These are phyloP conservation scores for Nymphalis c-album DNA, from an alignment of 2,888 invertebrate genomes.

Conservation along the genomic window DNA sequence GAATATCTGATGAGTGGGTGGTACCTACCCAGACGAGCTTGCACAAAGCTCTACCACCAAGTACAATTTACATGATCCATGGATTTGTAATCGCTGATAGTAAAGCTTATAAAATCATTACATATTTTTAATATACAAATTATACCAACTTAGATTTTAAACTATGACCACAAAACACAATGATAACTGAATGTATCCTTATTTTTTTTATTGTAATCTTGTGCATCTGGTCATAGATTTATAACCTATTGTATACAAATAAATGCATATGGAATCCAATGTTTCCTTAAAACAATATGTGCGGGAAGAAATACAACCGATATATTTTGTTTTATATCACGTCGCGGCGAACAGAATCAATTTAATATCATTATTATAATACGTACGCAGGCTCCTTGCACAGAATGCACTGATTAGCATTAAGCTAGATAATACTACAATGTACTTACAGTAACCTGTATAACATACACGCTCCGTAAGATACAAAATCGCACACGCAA, in stretches of 20 bases:
- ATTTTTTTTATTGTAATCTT: conserved; percentile 25
- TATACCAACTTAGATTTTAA: conserved; percentile 31
- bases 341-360: conserved; percentile 26
- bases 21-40: too few species aligned
- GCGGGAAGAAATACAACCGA: conserved; percentile 26
- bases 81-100: background rate
- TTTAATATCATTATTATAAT: conserved; percentile 36
- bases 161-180: conserved; percentile 36
- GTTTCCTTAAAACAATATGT: conserved; percentile 19
- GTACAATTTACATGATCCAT: too few species aligned
- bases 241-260: conserved; percentile 37
- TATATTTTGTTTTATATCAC: conserved; percentile 31
- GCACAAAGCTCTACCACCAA: too few species aligned
- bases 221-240: conserved; percentile 22
- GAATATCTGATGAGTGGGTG: too few species aligned
- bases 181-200: conserved; percentile 7
- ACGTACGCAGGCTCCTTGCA: conserved; percentile 23
- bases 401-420: conserved; percentile 33
- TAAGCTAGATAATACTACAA: conserved; percentile 26
- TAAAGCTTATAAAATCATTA: background rate
- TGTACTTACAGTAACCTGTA: conserved; percentile 18
- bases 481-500: conserved; percentile 61
- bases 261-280: conserved; percentile 35
- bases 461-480: conserved; percentile 35
- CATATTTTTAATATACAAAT: background rate